Conservation (phyloP, 2,113 vertebrate species). For the Alces alces region DNA sequence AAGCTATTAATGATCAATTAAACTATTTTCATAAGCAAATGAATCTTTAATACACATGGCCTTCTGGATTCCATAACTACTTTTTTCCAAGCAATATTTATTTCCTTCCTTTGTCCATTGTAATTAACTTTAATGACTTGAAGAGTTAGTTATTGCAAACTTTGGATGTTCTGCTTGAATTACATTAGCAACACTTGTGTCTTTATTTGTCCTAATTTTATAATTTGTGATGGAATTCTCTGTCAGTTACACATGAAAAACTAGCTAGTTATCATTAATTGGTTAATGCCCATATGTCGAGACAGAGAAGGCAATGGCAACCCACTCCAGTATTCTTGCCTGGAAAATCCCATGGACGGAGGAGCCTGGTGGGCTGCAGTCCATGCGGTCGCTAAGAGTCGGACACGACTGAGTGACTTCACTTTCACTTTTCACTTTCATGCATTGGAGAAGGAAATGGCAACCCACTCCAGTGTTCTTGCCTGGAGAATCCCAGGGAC, state of each 20-base stretch:
- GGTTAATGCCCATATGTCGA: neutral
- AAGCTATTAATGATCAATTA: constrained; percentile 36
- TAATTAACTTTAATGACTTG: neutral
- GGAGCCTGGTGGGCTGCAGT: too few species aligned
- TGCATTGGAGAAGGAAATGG: too few species aligned
- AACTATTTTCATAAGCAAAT: constrained; percentile 37
- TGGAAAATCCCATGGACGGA: too few species aligned
- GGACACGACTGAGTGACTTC: too few species aligned
- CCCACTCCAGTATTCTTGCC: too few species aligned
- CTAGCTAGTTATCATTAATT: neutral
- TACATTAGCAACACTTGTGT: neutral
- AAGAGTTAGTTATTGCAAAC: neutral
- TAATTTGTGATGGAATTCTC: neutral
- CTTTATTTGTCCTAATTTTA: neutral
- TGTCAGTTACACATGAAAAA: neutral
- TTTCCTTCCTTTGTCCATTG: neutral
- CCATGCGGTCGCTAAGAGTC: too few species aligned
- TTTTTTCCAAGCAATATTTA: neutral
- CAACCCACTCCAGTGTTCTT: too few species aligned
- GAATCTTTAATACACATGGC: constrained; percentile 18
- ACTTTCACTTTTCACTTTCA: too few species aligned
- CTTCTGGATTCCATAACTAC: neutral
- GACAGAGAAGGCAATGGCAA: too few species aligned
- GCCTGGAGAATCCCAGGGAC: too few species aligned
- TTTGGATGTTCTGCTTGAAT: neutral